Evolutionary conservation across 2,888 invertebrate species (phyloP), one percentile per base, ranked within the genome.

Genomic region (Torymus auratus): DNA sequence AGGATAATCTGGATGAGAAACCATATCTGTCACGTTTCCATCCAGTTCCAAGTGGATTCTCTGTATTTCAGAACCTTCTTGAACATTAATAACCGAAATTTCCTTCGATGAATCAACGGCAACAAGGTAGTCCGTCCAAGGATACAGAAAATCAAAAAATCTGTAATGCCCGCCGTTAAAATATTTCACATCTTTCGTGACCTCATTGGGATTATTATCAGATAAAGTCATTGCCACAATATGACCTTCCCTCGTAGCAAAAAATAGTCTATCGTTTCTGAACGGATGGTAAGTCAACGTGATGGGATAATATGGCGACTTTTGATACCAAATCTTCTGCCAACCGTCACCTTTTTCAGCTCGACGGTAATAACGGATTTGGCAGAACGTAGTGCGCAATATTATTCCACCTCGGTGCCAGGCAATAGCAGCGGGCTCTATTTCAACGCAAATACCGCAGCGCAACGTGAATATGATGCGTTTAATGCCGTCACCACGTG

Each of bases 361-460:
- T 52, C 65, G 78, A 78, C 65, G 78, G 77, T 86, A 90, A 60
- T 84, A 91, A 0, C 87, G 86, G 0, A 91, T 87, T 62, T 90
- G 88, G 56, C 89, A 88, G 73, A 87, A 89, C 0, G 89, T 88
- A 0, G 90, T 89, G 15, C 86, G 86, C 1, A 90, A 75, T 0
- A 90, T 60, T 10, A 91, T 86, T 12, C 89, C 89, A 41, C 79
- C 85, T 0, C 82, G 84, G 55, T 87, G 88, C 89, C 90, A 91
- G 50, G 85, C 85, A 14, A 90, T 78, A 0, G 82, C 71, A 0
- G 89, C 85, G 0, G 82, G 62, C 53, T 89, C 88, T 28, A 85
- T 60, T 0, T 89, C 86, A 7, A 56, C 0, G 69, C 88, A 88
- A 7, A 85, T 53, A 1, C 80, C 83, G 28, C 88, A 88, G 1